phyloP scores from a whole-genome alignment of 2,113 vertebrate species.

The Herpailurus yagouaroundi region DNA sequence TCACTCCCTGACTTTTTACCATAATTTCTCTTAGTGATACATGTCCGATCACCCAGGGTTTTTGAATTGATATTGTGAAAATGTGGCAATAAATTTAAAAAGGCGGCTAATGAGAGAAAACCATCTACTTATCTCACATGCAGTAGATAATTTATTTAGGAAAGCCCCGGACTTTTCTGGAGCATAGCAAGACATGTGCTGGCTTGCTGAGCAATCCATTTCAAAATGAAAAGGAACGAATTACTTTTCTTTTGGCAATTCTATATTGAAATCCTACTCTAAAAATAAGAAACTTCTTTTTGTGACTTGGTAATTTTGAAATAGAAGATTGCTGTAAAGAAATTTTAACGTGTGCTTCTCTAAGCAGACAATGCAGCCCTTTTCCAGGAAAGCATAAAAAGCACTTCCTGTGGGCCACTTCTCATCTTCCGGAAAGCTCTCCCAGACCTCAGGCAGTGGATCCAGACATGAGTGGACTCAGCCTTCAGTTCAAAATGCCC shows the following conservation, averaged over 20 bases:
- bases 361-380: constrained; percentile 9
- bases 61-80: neutral
- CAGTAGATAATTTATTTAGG: constrained; percentile 38
- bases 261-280: constrained; percentile 7
- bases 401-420: neutral
- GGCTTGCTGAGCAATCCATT: constrained; percentile 54
- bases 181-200: constrained; percentile 22
- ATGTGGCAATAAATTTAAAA: constrained; percentile 26
- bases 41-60: neutral
- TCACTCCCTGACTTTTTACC: constrained; percentile 29
- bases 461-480: neutral
- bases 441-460: neutral
- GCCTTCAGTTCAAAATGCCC: neutral
- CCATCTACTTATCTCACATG: neutral
- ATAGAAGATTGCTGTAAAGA: neutral
- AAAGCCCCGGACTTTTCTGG: neutral
- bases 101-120: neutral
- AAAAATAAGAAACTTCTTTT: constrained; percentile 38
- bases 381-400: neutral
- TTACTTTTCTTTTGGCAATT: constrained; percentile 23
- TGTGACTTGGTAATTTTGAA: constrained; percentile 16
- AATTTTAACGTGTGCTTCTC: neutral
- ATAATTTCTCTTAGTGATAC: constrained; percentile 47
- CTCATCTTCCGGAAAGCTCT: neutral
- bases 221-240: constrained; percentile 39